Percentiles rank a stretch among this genome's conserved stretches.
phyloP scores from a whole-genome alignment of 2,797 vertebrate species.

The Sarcoramphus papa region DNA sequence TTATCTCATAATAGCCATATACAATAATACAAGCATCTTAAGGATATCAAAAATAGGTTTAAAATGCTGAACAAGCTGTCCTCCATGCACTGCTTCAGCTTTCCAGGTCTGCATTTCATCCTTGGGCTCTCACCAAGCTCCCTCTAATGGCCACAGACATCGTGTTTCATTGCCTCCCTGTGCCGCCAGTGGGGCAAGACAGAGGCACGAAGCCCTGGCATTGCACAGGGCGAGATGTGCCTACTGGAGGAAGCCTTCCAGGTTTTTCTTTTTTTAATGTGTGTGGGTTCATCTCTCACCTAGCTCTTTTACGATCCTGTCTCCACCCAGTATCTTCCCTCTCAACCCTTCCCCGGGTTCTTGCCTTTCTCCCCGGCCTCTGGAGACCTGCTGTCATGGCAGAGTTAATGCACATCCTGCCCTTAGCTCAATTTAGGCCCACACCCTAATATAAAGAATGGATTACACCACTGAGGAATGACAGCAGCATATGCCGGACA shows the following conservation, averaged over 20 bases:
- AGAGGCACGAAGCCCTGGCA: rapidly evolving
- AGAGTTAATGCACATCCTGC: not conserved
- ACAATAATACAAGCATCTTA: not conserved
- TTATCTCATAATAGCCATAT: not conserved
- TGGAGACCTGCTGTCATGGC: not conserved
- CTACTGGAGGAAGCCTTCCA: not conserved
- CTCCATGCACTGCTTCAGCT: not conserved
- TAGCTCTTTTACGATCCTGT: not conserved
- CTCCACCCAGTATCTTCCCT: not conserved
- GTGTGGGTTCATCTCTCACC: not conserved
- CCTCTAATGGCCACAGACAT: not conserved
- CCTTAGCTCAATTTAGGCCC: not conserved
- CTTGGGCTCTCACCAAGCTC: not conserved
- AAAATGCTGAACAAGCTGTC: not conserved
- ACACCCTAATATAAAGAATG: not conserved
- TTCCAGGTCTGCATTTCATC: not conserved
- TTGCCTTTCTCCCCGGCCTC: not conserved
- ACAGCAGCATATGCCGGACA: not conserved
- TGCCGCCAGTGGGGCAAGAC: rapidly evolving
- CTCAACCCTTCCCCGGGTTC: not conserved
- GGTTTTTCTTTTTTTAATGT: not conserved
- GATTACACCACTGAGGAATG: not conserved
- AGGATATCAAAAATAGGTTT: not conserved
- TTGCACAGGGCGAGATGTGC: rapidly evolving
- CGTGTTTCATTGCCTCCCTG: rapidly evolving